Evolutionary conservation across 2,797 vertebrate genomes (phyloP).

Genomic region (Peromyscus eremicus): DNA sequence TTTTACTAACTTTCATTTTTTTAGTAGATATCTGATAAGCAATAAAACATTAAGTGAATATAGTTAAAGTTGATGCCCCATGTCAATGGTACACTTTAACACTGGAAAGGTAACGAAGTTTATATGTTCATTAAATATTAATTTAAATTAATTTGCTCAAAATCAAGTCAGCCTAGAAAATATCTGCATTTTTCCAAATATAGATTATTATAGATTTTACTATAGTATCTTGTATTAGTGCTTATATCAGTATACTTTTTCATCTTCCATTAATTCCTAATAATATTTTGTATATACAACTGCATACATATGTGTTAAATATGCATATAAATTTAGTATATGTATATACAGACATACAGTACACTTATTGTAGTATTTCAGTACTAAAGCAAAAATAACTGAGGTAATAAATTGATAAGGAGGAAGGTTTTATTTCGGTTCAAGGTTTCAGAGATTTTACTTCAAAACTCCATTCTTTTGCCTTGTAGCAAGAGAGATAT

Average conservation of each 20-base stretch:
- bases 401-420: neutral
- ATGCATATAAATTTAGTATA: neutral
- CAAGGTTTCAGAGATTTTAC: neutral
- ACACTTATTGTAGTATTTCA: neutral
- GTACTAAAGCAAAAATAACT: neutral
- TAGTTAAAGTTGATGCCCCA: neutral
- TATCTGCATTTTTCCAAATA: neutral
- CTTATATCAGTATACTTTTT: neutral
- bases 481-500: neutral
- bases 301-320: neutral
- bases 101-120: neutral
- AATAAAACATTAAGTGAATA: neutral
- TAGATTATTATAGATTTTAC: neutral
- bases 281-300: neutral
- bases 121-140: neutral
- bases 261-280: neutral
- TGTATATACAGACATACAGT: neutral
- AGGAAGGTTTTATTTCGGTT: neutral
- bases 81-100: neutral
- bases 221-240: slow-evolving; percentile 14
- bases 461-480: too few species aligned
- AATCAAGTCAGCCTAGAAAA: neutral
- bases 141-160: neutral
- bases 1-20: slow-evolving; percentile 3
- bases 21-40: neutral